A percentile compares a stretch with the other conserved stretches of the same genome.
Evolutionary conservation across 2,888 invertebrate species (phyloP).

Genomic region (Drosophila planitibia): DNA sequence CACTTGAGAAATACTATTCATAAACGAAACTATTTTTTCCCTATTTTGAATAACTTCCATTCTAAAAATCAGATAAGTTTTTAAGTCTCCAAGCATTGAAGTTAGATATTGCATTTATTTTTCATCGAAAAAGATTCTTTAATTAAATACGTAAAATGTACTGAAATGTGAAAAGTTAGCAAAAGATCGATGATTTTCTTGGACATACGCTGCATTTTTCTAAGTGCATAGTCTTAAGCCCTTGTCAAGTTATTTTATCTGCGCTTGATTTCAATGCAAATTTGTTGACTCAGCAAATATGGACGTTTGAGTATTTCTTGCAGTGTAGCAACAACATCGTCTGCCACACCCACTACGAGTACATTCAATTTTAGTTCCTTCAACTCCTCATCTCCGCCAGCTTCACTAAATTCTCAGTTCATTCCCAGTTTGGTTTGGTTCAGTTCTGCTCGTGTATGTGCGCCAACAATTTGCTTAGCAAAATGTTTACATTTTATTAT

Average conservation of each 20-base stretch:
- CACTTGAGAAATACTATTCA: neutral
- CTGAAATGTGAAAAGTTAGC: neutral
- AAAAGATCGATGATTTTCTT: neutral
- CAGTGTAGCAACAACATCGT: conserved; percentile 13
- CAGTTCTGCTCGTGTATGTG: conserved; percentile 21
- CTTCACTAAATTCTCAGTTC: conserved; percentile 29
- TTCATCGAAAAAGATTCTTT: neutral
- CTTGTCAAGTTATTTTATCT: neutral
- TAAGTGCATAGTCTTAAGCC: neutral
- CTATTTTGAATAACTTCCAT: neutral
- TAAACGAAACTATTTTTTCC: neutral
- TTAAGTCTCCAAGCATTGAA: neutral
- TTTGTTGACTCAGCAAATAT: conserved; percentile 71
- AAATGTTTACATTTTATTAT: conserved; percentile 79
- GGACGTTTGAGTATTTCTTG: conserved; percentile 21
- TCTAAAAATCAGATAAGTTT: neutral
- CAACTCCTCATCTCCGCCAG: too few relatives aligned
- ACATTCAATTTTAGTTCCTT: neutral
- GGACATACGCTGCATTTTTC: neutral
- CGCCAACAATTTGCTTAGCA: conserved; percentile 73
- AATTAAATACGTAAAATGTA: too few relatives aligned
- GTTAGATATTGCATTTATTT: neutral
- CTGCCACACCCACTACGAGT: conserved; percentile 25
- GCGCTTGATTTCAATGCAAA: conserved; percentile 59
- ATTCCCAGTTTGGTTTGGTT: conserved; percentile 21